A percentile compares a stretch with the other conserved stretches of the same genome.
phyloP scores from a whole-genome alignment of 2,888 invertebrate genomes.

The Dorcus hopei region DNA sequence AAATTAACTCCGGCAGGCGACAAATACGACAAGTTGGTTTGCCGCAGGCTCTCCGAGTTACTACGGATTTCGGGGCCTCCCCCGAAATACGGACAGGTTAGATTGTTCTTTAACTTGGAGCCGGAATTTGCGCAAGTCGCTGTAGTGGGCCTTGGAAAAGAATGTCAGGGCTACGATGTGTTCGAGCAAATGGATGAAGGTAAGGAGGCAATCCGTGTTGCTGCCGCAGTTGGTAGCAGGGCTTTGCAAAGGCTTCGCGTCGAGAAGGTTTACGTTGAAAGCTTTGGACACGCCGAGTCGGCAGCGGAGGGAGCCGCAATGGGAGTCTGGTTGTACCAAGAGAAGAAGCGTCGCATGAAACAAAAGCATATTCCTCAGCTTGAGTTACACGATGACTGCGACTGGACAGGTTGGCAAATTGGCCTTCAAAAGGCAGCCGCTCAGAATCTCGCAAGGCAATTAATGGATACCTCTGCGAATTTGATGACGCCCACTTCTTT shows the following conservation, averaged over 20 bases:
- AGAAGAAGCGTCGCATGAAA: conserved; percentile 54
- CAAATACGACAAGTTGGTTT: conserved; percentile 56
- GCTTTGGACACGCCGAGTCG: conserved; percentile 73
- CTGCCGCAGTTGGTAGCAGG: conserved; percentile 60
- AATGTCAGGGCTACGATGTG: conserved; percentile 63
- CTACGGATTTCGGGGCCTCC: conserved; percentile 48
- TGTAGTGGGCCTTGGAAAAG: conserved; percentile 71
- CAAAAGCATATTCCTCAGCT: conserved; percentile 48
- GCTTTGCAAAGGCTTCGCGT: conserved; percentile 56
- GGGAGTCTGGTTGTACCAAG: conserved; percentile 68
- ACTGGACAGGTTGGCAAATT: conserved; percentile 67
- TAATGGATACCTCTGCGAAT: conserved; percentile 81
- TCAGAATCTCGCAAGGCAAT: conserved; percentile 72
- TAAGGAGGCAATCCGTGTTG: conserved; percentile 70
- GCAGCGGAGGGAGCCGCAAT: conserved; percentile 75
- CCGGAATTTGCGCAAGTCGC: conserved; percentile 63
- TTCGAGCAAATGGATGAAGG: conserved; percentile 71
- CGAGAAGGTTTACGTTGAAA: conserved; percentile 64
- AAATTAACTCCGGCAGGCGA: conserved; percentile 61
- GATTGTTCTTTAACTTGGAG: conserved; percentile 65
- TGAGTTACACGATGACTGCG: conserved; percentile 62
- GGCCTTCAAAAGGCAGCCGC: conserved; percentile 72
- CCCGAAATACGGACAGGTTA: conserved; percentile 55
- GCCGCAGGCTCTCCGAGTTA: conserved; percentile 57
- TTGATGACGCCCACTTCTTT: conserved; percentile 75